Conservation (phyloP, 2,797 vertebrate species). For the Silurus lanzhouensis region DNA sequence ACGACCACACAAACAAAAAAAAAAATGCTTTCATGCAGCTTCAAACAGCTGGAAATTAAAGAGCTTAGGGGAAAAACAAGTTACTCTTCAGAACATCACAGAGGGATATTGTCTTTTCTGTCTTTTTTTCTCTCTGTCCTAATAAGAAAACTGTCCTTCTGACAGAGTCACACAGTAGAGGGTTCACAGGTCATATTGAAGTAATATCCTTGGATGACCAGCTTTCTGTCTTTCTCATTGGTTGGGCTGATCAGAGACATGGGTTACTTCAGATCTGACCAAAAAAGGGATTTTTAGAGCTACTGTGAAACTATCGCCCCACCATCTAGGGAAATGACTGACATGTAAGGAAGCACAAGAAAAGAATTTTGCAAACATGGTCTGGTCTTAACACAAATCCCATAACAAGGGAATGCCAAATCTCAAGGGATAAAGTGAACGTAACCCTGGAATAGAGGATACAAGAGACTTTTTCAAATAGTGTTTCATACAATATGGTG, state of each 20-base stretch:
- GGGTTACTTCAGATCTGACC: constrained; percentile 69
- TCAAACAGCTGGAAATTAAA: constrained; percentile 20
- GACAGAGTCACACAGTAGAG: constrained; percentile 42
- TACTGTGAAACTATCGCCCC: constrained; percentile 63
- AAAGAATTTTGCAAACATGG: constrained; percentile 63
- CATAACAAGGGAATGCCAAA: constrained; percentile 28
- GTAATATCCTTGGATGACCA: constrained; percentile 60
- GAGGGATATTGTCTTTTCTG: constrained; percentile 18
- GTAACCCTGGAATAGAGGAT: constrained; percentile 24
- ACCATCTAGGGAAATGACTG: constrained; percentile 50
- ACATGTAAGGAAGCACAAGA: constrained; percentile 47
- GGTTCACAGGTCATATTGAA: constrained; percentile 61
- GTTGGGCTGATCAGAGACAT: constrained; percentile 59
- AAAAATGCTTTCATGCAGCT: constrained; percentile 30
- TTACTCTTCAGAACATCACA: constrained; percentile 20
- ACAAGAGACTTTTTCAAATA: neutral
- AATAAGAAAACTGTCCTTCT: neutral
- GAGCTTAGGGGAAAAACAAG: constrained; percentile 34
- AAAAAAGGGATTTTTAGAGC: constrained; percentile 72
- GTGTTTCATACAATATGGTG: neutral
- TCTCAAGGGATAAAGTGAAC: constrained; percentile 22
- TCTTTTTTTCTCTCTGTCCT: constrained; percentile 52
- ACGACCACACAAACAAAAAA: neutral
- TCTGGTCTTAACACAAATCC: constrained; percentile 57
- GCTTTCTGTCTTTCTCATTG: constrained; percentile 58